Evolutionary conservation across 1,140 invertebrate genomes (phyloP).

Genomic region (Diorhabda carinulata): DNA sequence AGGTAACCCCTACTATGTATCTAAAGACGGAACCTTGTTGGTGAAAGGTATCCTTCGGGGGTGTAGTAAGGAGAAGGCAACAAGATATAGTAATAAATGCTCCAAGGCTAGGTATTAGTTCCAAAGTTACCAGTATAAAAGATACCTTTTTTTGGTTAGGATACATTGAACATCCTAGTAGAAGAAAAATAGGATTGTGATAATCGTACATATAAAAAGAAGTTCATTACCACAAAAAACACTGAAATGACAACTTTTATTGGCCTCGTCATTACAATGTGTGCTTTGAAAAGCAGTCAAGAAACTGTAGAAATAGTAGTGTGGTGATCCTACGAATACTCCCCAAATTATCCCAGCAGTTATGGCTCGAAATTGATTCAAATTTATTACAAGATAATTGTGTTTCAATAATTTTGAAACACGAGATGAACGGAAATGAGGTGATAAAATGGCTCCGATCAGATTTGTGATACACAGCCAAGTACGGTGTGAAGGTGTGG

Average conservation of each 20-base stretch:
- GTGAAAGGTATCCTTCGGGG: too few relatives aligned
- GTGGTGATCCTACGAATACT: not conserved
- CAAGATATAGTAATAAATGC: too few relatives aligned
- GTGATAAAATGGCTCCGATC: conserved; percentile 12
- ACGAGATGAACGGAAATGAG: not conserved
- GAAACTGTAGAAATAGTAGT: not conserved
- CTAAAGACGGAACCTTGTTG: too few relatives aligned
- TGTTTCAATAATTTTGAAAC: too few relatives aligned
- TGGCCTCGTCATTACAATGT: not conserved
- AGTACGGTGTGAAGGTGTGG: not conserved
- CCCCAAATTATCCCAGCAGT: not conserved
- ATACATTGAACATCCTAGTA: not conserved
- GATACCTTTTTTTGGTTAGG: not conserved
- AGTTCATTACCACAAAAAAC: not conserved
- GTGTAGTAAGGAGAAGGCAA: too few relatives aligned
- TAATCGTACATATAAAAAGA: not conserved
- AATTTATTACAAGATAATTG: too few relatives aligned
- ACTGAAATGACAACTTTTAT: not conserved
- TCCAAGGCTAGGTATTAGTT: not conserved
- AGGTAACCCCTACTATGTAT: too few relatives aligned
- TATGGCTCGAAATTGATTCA: not conserved
- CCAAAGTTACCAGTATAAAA: not conserved
- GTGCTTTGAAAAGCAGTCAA: not conserved
- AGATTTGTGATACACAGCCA: not conserved
- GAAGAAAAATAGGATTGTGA: not conserved